Evolutionary conservation across 2,797 vertebrate species (phyloP).

Genomic region (Oreortyx pictus): DNA sequence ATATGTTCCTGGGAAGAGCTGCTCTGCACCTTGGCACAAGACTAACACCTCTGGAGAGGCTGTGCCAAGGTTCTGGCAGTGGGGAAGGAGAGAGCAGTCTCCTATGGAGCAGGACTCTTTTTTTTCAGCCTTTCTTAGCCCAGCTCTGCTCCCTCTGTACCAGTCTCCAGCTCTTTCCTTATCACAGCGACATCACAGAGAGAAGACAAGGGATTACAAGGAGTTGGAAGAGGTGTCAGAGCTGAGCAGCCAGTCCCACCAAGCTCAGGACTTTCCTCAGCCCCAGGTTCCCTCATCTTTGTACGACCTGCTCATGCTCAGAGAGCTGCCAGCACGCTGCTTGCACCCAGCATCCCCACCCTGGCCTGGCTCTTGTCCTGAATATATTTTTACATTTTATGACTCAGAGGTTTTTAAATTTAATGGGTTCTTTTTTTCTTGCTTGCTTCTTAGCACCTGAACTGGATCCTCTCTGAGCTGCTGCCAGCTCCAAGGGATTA

Average conservation of each 20-base stretch:
- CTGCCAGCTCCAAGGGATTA: constrained; percentile 71
- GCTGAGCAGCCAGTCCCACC: background rate
- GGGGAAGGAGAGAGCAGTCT: background rate
- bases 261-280: background rate
- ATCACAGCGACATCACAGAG: background rate
- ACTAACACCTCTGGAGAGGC: background rate
- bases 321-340: background rate
- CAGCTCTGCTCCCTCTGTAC: background rate
- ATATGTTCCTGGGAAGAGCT: background rate
- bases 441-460: constrained; percentile 76
- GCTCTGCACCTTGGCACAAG: background rate
- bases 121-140: background rate
- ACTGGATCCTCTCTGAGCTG: constrained; percentile 67
- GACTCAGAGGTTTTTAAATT: constrained; percentile 76
- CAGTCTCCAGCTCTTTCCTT: background rate
- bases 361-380: constrained; percentile 35
- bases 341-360: background rate
- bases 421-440: constrained; percentile 69
- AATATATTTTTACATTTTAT: constrained; percentile 69
- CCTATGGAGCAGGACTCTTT: background rate
- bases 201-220: background rate
- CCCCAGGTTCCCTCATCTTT: background rate
- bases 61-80: background rate
- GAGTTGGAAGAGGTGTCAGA: background rate
- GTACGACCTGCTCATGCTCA: background rate